Conservation (phyloP, 92 coral and sea anemone species). For the Heteractis magnifica region DNA sequence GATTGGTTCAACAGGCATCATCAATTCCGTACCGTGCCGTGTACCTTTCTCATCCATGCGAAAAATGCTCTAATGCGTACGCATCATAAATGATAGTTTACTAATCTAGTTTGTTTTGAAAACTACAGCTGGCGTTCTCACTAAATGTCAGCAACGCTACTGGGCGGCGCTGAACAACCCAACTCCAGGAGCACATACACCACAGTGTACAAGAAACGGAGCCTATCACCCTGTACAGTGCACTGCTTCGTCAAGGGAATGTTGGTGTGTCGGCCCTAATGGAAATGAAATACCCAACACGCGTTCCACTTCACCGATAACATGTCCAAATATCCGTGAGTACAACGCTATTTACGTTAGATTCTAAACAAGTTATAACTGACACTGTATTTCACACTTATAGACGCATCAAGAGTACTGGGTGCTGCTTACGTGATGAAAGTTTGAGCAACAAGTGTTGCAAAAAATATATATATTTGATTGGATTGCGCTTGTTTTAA, state of each 20-base stretch:
- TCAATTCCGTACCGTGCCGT: too few relatives aligned
- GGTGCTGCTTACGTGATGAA: too few relatives aligned
- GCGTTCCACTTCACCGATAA: conserved; percentile 8
- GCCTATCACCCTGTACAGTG: conserved; percentile 79
- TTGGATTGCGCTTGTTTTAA: too few relatives aligned
- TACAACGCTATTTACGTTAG: not conserved
- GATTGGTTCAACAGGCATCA: too few relatives aligned
- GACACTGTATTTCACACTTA: too few relatives aligned
- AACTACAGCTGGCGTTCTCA: conserved; percentile 42
- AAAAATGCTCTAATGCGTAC: not conserved
- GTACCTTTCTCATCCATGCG: too few relatives aligned
- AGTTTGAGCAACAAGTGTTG: too few relatives aligned
- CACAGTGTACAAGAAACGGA: conserved; percentile 66
- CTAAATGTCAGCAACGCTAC: conserved; percentile 51
- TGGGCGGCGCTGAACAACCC: conserved; percentile 54
- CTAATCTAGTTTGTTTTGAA: not conserved
- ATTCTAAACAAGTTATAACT: too few relatives aligned
- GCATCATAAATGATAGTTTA: not conserved
- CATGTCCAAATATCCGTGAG: conserved; percentile 33
- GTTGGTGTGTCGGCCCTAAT: conserved; percentile 88
- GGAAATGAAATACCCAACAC: conserved; percentile 73
- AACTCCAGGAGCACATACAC: conserved; percentile 42
- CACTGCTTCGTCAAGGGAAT: conserved; percentile 61
- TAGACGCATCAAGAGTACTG: too few relatives aligned
- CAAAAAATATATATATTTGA: too few relatives aligned